Evolutionary conservation across 1,140 invertebrate species (phyloP).

Genomic region (Zaprionus davidi): DNA sequence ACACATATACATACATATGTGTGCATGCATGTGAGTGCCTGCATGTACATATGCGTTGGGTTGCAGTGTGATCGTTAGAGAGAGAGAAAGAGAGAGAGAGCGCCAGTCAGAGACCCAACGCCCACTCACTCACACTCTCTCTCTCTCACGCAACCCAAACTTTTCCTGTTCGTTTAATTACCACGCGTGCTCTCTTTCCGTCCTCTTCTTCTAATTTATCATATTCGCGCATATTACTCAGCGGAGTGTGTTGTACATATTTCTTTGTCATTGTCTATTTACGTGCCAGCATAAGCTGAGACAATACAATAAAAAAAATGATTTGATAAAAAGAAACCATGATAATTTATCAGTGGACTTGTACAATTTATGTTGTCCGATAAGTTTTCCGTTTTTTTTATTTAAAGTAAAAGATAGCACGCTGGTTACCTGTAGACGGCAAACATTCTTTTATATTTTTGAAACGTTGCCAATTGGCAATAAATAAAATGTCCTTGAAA

Average conservation of each 20-base stretch:
- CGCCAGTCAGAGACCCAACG: constrained; percentile 30
- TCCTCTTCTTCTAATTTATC: constrained; percentile 41
- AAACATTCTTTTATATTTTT: constrained; percentile 40
- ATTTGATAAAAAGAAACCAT: constrained; percentile 28
- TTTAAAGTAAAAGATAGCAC: constrained; percentile 35
- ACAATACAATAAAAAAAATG: constrained; percentile 8
- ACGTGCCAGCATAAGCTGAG: constrained; percentile 27
- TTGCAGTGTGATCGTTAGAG: constrained; percentile 34
- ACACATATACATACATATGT: neutral
- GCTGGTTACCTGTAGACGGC: constrained; percentile 53
- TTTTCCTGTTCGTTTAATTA: constrained; percentile 67
- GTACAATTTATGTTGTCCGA: constrained; percentile 54
- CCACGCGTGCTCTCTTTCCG: constrained; percentile 28
- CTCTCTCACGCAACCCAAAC: constrained; percentile 22
- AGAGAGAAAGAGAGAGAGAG: constrained; percentile 1
- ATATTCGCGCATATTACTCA: constrained; percentile 63
- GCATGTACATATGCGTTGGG: constrained; percentile 2
- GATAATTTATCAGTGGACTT: constrained; percentile 38
- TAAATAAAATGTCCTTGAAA: constrained; percentile 67
- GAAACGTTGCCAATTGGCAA: constrained; percentile 64
- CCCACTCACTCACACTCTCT: constrained; percentile 34
- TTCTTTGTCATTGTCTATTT: constrained; percentile 58
- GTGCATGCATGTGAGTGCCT: constrained; percentile 3
- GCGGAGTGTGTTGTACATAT: constrained; percentile 29
- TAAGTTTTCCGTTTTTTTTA: constrained; percentile 36